Percentiles rank a stretch among this genome's conserved stretches.
phyloP scores from a whole-genome alignment of 2,888 invertebrate genomes.

The Dascillus cervinus region DNA sequence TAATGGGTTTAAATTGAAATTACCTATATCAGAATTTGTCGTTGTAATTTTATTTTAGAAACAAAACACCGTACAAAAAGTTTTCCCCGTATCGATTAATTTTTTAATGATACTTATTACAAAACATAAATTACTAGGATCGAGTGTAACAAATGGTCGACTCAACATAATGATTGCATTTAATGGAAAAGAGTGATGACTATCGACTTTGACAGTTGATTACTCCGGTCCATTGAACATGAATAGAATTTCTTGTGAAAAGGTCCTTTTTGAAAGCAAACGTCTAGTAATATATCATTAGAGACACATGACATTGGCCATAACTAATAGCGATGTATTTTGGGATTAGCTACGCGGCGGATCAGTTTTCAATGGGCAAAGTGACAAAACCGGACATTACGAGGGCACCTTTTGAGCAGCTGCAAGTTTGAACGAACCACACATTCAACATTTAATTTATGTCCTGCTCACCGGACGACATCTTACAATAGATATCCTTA shows the following conservation, averaged over 20 bases:
- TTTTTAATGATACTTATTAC: too few relatives aligned
- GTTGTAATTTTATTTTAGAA: too few relatives aligned
- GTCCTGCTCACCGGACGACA: conserved; percentile 18
- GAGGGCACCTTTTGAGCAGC: conserved; percentile 24
- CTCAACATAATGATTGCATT: conserved; percentile 1
- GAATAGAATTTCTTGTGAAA: conserved; percentile 27
- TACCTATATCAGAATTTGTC: too few relatives aligned
- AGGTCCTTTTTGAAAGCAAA: conserved; percentile 25
- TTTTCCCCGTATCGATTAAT: too few relatives aligned
- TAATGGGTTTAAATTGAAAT: too few relatives aligned
- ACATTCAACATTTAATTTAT: conserved; percentile 23
- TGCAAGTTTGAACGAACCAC: conserved; percentile 14
- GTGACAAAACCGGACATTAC: conserved; percentile 38
- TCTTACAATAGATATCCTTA: conserved; percentile 22
- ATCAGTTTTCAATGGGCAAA: conserved; percentile 25
- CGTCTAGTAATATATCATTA: conserved; percentile 38
- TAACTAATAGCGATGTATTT: conserved; percentile 42
- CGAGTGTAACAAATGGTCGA: not conserved
- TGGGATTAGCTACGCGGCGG: conserved; percentile 37
- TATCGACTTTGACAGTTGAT: conserved; percentile 35
- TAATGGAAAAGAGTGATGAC: conserved; percentile 29
- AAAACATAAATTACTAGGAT: too few relatives aligned
- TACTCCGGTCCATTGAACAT: conserved; percentile 34
- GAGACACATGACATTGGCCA: conserved; percentile 36
- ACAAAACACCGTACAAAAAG: too few relatives aligned